phyloP scores from a whole-genome alignment of 2,113 vertebrate genomes.

The Pteronura brasiliensis region DNA sequence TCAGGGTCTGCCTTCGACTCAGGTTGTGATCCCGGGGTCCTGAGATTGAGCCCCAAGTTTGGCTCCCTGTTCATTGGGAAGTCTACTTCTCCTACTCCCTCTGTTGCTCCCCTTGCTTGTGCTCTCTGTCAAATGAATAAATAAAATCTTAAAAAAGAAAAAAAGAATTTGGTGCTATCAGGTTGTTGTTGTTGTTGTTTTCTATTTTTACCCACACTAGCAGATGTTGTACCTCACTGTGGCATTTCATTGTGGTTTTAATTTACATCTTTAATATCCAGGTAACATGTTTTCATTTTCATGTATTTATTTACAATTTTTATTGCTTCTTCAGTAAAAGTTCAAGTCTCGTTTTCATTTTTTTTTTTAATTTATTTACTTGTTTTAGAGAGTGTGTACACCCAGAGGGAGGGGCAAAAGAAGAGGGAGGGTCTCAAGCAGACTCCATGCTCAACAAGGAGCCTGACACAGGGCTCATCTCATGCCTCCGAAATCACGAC shows the following conservation, averaged over 20 bases:
- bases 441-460: background rate
- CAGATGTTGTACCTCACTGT: background rate
- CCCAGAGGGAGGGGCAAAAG: background rate
- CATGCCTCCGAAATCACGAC: background rate
- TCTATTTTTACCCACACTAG: background rate
- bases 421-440: background rate
- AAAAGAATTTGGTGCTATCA: background rate
- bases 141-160: no score
- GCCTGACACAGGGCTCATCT: background rate
- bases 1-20: no score
- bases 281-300: background rate
- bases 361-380: background rate
- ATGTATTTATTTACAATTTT: slow-evolving; percentile 8
- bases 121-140: no score
- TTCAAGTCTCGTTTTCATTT: background rate
- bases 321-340: background rate
- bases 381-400: background rate
- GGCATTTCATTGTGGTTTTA: background rate
- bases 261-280: background rate
- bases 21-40: no score
- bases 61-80: no score
- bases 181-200: background rate
- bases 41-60: no score
- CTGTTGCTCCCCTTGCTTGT: no score
- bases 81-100: no score